Evolutionary conservation across 2,797 vertebrate genomes (phyloP).

Genomic region (Scolopax rusticola): DNA sequence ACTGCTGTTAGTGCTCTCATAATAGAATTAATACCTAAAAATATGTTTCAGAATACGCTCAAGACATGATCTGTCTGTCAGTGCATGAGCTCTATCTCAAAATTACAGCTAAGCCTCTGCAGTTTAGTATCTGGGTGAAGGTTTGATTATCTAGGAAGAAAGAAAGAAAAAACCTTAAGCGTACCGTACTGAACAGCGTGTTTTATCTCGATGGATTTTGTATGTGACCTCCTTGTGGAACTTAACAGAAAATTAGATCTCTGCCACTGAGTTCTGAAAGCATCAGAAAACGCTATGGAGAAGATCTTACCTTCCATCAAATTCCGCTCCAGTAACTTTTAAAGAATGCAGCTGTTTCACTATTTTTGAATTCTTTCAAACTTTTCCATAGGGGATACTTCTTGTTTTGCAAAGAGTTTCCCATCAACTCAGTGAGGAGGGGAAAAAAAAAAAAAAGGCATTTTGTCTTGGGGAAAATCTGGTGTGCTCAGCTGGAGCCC

Average conservation of each 20-base stretch:
- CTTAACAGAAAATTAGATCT: conserved; percentile 72
- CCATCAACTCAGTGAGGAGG: background rate
- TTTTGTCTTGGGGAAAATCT: conserved; percentile 34
- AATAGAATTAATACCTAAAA: background rate
- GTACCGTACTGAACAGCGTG: background rate
- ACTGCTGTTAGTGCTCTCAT: background rate
- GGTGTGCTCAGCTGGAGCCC: conserved; percentile 32
- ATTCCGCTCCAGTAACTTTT: conserved; percentile 55
- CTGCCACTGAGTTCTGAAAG: conserved; percentile 28
- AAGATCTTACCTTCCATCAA: conserved; percentile 53
- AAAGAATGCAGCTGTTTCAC: conserved; percentile 47
- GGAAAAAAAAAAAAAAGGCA: background rate
- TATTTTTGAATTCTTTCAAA: conserved; percentile 8
- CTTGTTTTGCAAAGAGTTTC: conserved; percentile 32
- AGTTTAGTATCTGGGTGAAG: conserved; percentile 5
- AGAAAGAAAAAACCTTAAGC: background rate
- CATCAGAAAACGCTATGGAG: background rate
- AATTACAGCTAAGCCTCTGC: conserved; percentile 33
- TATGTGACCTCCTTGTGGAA: conserved; percentile 36
- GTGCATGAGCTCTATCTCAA: background rate
- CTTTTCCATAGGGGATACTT: conserved; percentile 53
- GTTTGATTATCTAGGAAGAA: conserved; percentile 29
- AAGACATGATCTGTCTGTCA: conserved; percentile 22
- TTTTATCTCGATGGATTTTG: conserved; percentile 32
- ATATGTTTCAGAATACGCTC: background rate